A percentile compares a stretch with the other conserved stretches of the same genome.
Conservation (phyloP, 2,888 invertebrate genomes). For the Phania funesta region DNA sequence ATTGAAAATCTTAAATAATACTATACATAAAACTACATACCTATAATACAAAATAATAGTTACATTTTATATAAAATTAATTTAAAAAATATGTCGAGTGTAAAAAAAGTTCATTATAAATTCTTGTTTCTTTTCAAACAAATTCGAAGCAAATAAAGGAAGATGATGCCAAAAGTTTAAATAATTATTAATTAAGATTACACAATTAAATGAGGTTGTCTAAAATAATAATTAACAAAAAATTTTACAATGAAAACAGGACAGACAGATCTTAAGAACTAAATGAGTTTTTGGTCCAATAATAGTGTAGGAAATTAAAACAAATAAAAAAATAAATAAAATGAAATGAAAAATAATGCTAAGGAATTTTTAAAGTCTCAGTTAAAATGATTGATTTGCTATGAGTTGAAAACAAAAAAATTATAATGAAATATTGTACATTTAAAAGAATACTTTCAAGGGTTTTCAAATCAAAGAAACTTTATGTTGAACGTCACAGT, state of each 20-base stretch:
- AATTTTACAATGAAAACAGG: neutral
- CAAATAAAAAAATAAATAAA: conserved; percentile 49
- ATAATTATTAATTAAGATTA: conserved; percentile 46
- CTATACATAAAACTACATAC: conserved; percentile 78
- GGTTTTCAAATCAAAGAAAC: conserved; percentile 43
- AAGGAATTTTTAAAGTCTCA: conserved; percentile 42
- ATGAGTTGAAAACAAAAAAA: conserved; percentile 34
- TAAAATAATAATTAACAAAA: neutral
- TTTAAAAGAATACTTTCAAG: conserved; percentile 65
- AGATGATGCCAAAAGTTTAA: conserved; percentile 1
- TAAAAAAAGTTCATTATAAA: conserved; percentile 56
- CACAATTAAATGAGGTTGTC: neutral
- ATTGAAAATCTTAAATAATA: conserved; percentile 76
- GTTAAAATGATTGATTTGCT: conserved; percentile 41
- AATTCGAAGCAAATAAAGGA: conserved; percentile 18
- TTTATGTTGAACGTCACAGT: conserved; percentile 48
- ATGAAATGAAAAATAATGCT: conserved; percentile 59
- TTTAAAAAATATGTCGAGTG: conserved; percentile 47
- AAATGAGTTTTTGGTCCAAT: conserved; percentile 82
- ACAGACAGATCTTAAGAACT: conserved; percentile 79
- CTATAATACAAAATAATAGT: conserved; percentile 75
- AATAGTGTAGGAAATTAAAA: conserved; percentile 72
- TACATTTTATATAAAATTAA: conserved; percentile 72
- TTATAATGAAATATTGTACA: conserved; percentile 56
- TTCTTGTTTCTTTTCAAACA: conserved; percentile 47